Evolutionary conservation across 1,140 invertebrate genomes (phyloP), one percentile per base, ranked within the genome.

Genomic region (Aphaenogaster rudis): DNA sequence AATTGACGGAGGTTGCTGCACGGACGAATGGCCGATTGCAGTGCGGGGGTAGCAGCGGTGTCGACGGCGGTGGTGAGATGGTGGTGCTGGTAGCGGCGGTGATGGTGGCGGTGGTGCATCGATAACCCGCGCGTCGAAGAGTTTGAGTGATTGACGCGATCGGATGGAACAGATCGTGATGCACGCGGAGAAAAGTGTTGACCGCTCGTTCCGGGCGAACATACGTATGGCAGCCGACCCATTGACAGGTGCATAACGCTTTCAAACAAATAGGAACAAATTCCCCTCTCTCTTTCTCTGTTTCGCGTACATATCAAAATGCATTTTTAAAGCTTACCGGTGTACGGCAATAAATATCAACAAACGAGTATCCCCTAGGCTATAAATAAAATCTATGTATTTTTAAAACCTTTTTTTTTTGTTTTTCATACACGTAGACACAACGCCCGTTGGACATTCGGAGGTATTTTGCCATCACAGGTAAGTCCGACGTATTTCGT

Each of bases 111-210:
- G 74, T 63, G 82, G 86, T 72, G 86, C 77, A 86, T 91, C 89
- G 91, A 92, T 92, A 92, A 88, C 90, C 88, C 88, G 81, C 90
- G 86, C 77, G 80, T 88, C 85, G 90, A 92, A 92, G 84, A 92
- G 86, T 91, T 92, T 90, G 93, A 92, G 72, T 94, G 93, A 94
- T 94, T 94, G 93, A 94, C 93, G 90, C 91, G 87, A 87, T 88
- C 81, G 92, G 88, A 91, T 91, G 90, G 90, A 91, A 91, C 90
- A 89, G 90, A 91, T 91, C 90, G 90, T 89, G 90, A 91, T 91
- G 90, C 88, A 69, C 77, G 80, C 86, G 85, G 87, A 91, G 90
- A 91, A 91, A 91, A 91, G 90, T 91, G 90, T 91, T 91, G 90
- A 91, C 90, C 90, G 90, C 88, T 91, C 90, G 90, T 89, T 91